These are phyloP conservation scores for Myodes glareolus DNA, from an alignment of 2,113 vertebrate species.

Conservation along the genomic window DNA sequence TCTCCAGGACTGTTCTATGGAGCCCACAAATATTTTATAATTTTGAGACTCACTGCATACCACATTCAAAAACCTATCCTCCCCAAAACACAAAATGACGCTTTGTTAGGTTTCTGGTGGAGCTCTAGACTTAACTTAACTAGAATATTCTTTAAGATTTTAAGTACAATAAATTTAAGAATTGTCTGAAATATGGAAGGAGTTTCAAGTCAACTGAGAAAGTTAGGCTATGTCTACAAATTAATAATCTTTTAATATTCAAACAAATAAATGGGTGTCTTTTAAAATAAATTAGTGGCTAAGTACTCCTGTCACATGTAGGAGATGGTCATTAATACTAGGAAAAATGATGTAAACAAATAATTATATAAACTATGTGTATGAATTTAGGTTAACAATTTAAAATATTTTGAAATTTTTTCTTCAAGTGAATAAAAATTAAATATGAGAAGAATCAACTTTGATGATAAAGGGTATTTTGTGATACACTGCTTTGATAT, in stretches of 20 bases:
- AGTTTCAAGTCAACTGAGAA: background rate
- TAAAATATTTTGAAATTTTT: background rate
- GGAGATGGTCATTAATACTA: background rate
- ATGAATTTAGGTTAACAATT: background rate
- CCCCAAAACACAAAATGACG: background rate
- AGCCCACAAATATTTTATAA: background rate
- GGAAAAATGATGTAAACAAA: background rate
- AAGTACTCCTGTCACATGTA: background rate
- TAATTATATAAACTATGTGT: background rate
- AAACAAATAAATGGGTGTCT: background rate
- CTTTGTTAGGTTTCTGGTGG: background rate
- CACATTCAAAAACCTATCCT: fast-evolving
- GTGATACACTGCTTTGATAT: background rate
- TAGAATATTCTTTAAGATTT: background rate
- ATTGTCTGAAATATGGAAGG: background rate
- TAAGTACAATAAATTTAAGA: background rate
- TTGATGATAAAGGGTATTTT: background rate
- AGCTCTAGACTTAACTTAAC: background rate
- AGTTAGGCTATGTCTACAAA: background rate
- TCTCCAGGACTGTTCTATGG: background rate
- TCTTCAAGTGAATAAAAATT: background rate
- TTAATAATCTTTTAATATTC: background rate
- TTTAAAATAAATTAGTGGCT: background rate
- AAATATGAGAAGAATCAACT: background rate
- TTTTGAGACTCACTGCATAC: background rate